Percentiles rank a stretch among this genome's conserved stretches.
Conservation (phyloP, 1,140 invertebrate genomes). For the Conopomorpha cramerella region DNA sequence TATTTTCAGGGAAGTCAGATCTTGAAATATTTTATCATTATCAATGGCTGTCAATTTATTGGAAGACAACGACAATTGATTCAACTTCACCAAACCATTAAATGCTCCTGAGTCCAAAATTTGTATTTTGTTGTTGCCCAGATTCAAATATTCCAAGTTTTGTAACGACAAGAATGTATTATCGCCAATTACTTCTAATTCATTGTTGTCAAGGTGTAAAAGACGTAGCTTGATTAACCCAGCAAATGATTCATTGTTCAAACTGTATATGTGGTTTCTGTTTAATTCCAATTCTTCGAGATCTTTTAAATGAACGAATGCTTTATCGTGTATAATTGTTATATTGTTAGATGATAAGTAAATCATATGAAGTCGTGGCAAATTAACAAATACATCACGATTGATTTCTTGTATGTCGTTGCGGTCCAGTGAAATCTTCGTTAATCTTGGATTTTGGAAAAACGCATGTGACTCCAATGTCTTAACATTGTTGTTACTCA, state of each 20-base stretch:
- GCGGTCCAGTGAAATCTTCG: constrained; percentile 67
- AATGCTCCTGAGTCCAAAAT: constrained; percentile 73
- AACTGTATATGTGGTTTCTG: constrained; percentile 69
- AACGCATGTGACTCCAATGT: constrained; percentile 68
- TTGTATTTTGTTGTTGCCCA: constrained; percentile 71
- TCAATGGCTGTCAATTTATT: constrained; percentile 71
- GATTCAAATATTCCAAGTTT: constrained; percentile 68
- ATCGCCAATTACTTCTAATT: constrained; percentile 72
- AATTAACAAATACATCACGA: constrained; percentile 70
- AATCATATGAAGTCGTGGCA: constrained; percentile 68
- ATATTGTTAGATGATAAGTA: constrained; percentile 74
- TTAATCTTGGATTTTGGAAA: constrained; percentile 65
- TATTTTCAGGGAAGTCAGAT: constrained; percentile 55
- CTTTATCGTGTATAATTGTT: constrained; percentile 70
- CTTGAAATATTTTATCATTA: constrained; percentile 65
- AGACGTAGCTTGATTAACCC: constrained; percentile 68
- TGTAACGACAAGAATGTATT: constrained; percentile 73
- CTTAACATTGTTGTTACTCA: constrained; percentile 70
- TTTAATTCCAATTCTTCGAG: constrained; percentile 72
- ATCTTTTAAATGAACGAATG: constrained; percentile 68
- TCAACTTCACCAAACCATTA: constrained; percentile 67
- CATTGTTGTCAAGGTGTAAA: constrained; percentile 70
- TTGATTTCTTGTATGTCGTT: constrained; percentile 74
- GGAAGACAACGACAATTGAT: constrained; percentile 68
- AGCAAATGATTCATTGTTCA: constrained; percentile 72